Evolutionary conservation across 2,888 invertebrate genomes (phyloP).

Genomic region (Galerucella calmariensis): DNA sequence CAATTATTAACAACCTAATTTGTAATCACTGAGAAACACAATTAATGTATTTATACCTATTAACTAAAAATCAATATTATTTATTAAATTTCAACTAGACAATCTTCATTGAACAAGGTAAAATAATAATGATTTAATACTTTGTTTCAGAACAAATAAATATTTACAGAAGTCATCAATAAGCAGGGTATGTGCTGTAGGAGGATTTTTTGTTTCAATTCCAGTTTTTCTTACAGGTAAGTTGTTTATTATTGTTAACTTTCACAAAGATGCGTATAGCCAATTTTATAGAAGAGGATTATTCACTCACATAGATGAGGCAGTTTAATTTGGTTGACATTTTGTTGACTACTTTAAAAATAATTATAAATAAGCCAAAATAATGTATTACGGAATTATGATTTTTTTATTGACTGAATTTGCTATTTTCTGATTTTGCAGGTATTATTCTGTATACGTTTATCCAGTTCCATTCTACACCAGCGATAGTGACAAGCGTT

Average conservation of each 20-base stretch:
- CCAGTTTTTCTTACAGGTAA: slow-evolving; percentile 92
- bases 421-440: slow-evolving; percentile 63
- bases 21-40: too few species aligned
- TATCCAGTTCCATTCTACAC: slow-evolving; percentile 91
- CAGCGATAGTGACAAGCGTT: slow-evolving; percentile 90
- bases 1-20: too few species aligned
- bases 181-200: slow-evolving; percentile 90
- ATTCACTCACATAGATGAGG: too few species aligned
- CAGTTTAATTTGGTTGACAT: too few species aligned
- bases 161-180: slow-evolving; percentile 92
- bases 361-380: too few species aligned
- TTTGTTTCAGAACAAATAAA: slow-evolving; percentile 84
- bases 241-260: slow-evolving; percentile 5
- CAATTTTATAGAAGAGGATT: neutral
- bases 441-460: slow-evolving; percentile 93
- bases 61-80: too few species aligned
- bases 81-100: neutral
- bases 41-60: too few species aligned
- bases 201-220: slow-evolving; percentile 94
- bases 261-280: neutral
- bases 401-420: neutral
- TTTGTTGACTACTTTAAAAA: too few species aligned
- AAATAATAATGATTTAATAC: slow-evolving; percentile 39
- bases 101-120: neutral
- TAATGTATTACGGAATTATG: too few species aligned